Base-by-base conservation (phyloP, 2,888 invertebrate genomes). In the Aplocera efformata region DNA sequence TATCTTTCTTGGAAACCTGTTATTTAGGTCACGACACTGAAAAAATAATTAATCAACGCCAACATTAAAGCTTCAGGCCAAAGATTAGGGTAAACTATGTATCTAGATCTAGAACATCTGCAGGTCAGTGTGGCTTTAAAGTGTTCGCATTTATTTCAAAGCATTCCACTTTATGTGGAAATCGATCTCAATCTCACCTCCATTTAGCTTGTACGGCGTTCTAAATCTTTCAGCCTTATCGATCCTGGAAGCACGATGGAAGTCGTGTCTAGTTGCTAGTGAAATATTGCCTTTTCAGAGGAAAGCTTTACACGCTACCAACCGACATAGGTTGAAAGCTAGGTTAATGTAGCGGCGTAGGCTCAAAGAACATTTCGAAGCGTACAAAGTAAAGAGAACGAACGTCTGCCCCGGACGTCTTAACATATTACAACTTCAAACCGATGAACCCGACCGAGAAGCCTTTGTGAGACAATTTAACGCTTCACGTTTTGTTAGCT, bases 341-440 rank as follows among this genome's bases (percentile, higher is more conserved):
- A 37, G 41, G 35, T 17, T 17, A 17, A 17, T 17, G 13, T 17
- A 5, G 13, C 13, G 5, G 25, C 9, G 37, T 32, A 38, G 25
- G 7, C 26, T 38, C 39, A 34, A 42, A 40, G 39, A 42, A 27
- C 30, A 23, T 13, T 1, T 63, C 63, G 59, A 63, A 62, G 53
- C 51, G 49, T 51, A 50, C 51, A 56, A 63, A 63, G 58, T 60
- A 69, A 71, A 67, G 60, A 57, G 59, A 56, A 42, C 22, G 23
- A 58, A 44, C 51, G 48, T 58, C 62, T 67, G 67, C 43, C 46
- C 30, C 53, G 38, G 53, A 63, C 64, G 57, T 65, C 57, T 60
- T 47, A 58, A 60, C 63, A 63, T 56, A 60, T 60, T 58, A 58
- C 54, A 41, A 51, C 51, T 60, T 55, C 42, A 49, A 56, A 51